phyloP scores from a whole-genome alignment of 2,797 vertebrate genomes.

The Oreonectes daqikongensis region DNA sequence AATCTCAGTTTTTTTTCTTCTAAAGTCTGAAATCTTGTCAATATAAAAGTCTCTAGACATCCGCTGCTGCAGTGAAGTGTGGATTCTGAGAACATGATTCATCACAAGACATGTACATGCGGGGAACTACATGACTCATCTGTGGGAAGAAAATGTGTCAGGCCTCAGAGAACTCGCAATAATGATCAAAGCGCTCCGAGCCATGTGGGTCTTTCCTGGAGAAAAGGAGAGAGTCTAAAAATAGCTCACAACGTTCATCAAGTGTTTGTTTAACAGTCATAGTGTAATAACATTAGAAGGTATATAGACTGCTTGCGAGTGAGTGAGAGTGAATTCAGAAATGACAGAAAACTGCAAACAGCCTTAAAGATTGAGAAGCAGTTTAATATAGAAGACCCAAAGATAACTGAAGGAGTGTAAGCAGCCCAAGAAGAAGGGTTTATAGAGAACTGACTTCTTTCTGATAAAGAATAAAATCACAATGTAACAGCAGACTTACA shows the following conservation, averaged over 20 bases:
- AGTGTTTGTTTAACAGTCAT: background rate
- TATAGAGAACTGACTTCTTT: background rate
- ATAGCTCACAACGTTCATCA: constrained; percentile 16
- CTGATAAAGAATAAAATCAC: background rate
- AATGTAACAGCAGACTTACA: background rate
- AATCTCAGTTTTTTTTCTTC: constrained; percentile 22
- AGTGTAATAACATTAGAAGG: constrained; percentile 19
- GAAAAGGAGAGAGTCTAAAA: constrained; percentile 20
- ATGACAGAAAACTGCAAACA: background rate
- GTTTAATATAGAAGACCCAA: background rate
- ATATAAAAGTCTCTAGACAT: constrained; percentile 34
- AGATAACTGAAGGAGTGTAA: background rate
- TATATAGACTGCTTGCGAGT: background rate
- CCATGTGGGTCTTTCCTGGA: constrained; percentile 38
- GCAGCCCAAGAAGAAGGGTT: background rate
- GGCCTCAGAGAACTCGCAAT: constrained; percentile 29
- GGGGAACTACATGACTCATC: constrained; percentile 29
- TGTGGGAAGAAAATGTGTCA: constrained; percentile 43
- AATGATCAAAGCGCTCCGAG: constrained; percentile 39
- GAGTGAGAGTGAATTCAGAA: background rate
- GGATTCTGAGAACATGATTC: constrained; percentile 40
- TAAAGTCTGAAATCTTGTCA: constrained; percentile 28
- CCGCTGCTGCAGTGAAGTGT: constrained; percentile 7
- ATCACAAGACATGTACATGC: constrained; percentile 28
- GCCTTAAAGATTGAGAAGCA: background rate